Percentiles rank a stretch among this genome's conserved stretches.
These are phyloP conservation scores for Mus spretus DNA, from an alignment of 2,797 vertebrate species.

Conservation along the genomic window DNA sequence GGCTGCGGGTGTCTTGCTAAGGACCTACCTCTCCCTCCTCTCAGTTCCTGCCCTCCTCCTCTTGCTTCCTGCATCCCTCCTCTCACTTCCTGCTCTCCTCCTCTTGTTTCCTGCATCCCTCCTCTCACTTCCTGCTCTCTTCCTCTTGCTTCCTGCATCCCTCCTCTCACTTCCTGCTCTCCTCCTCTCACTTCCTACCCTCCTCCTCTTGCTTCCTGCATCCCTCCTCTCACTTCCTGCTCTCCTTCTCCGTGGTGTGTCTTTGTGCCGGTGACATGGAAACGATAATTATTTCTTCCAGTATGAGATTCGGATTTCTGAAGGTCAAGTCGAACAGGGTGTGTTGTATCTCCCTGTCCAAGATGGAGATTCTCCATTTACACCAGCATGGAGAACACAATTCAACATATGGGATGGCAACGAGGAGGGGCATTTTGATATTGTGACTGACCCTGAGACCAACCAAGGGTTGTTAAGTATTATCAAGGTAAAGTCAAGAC, in stretches of 20 bases:
- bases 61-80: too few relatives aligned
- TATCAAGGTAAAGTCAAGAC: constrained; percentile 88
- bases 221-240: too few relatives aligned
- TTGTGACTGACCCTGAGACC: constrained; percentile 90
- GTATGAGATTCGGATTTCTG: constrained; percentile 78
- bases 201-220: not conserved
- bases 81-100: not conserved
- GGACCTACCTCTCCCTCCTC: not conserved
- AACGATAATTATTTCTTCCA: constrained; percentile 29
- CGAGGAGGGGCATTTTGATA: constrained; percentile 87
- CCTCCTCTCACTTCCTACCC: not conserved
- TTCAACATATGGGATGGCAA: constrained; percentile 90
- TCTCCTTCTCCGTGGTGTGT: not conserved
- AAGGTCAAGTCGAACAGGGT: constrained; percentile 77
- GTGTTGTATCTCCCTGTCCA: constrained; percentile 88
- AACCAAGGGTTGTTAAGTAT: constrained; percentile 92
- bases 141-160: too few relatives aligned
- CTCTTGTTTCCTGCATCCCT: too few relatives aligned
- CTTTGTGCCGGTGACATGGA: not conserved
- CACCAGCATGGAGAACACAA: constrained; percentile 89
- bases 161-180: too few relatives aligned
- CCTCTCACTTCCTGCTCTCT: not conserved
- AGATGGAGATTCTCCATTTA: constrained; percentile 89
- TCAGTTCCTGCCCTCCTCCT: not conserved
- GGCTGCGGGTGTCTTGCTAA: too few relatives aligned